These are phyloP conservation scores for Notamacropus eugenii DNA, from an alignment of 2,797 vertebrate genomes.

Conservation along the genomic window DNA sequence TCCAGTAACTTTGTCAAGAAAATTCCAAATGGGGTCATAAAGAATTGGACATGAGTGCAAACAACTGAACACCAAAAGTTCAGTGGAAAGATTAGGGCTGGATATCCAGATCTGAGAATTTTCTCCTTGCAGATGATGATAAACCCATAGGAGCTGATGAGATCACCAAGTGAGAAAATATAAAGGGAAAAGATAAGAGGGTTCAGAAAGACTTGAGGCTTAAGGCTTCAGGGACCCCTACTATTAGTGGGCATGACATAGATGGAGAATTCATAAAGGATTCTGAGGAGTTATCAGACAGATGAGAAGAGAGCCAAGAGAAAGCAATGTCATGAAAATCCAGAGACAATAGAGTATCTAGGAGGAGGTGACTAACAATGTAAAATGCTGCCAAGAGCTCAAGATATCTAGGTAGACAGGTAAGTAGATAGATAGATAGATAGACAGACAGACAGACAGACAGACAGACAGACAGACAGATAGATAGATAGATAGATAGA, in stretches of 20 bases:
- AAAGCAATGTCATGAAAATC: not conserved
- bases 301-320: not conserved
- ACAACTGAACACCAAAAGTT: not conserved
- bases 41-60: not conserved
- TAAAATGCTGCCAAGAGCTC: not conserved
- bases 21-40: not conserved
- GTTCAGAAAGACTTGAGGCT: not conserved
- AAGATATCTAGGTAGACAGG: not conserved
- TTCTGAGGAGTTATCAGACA: not conserved
- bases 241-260: not conserved
- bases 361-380: not conserved
- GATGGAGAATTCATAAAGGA: not conserved
- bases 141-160: not conserved
- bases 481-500: no score
- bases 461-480: no score
- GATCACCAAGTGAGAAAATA: not conserved
- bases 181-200: not conserved
- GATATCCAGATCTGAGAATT: not conserved
- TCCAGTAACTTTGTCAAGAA: not conserved
- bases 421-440: no score
- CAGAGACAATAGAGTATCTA: not conserved
- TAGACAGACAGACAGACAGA: no score
- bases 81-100: not conserved
- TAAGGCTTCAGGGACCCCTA: not conserved
- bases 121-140: not conserved